These are phyloP conservation scores for Platycheirus albimanus DNA, from an alignment of 2,888 invertebrate species.

Conservation along the genomic window DNA sequence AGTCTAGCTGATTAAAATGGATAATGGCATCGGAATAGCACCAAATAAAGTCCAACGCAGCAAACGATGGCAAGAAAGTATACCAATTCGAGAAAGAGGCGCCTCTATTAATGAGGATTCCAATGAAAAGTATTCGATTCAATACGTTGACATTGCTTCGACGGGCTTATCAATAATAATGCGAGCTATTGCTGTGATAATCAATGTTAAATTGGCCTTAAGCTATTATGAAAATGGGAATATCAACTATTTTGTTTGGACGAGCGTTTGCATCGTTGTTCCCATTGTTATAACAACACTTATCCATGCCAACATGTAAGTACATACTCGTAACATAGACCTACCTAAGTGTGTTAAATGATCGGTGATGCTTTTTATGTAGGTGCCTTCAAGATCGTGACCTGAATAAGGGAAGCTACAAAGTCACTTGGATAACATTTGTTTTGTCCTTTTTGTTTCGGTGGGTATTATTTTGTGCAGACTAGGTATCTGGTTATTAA, in stretches of 20 bases:
- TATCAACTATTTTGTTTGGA: conserved; percentile 78
- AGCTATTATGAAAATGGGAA: conserved; percentile 77
- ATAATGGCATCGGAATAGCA: conserved; percentile 30
- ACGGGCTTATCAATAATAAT: conserved; percentile 77
- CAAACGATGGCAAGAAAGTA: conserved; percentile 60
- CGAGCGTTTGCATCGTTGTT: conserved; percentile 77
- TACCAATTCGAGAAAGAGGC: conserved; percentile 45
- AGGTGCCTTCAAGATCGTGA: conserved; percentile 78
- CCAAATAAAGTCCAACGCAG: conserved; percentile 27
- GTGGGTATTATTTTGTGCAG: conserved; percentile 63
- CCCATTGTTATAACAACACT: conserved; percentile 78
- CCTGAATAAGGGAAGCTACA: conserved; percentile 71
- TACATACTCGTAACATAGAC: no score
- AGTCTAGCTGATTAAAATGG: conserved; percentile 64
- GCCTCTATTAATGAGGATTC: conserved; percentile 16
- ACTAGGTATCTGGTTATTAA: neutral
- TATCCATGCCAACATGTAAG: conserved; percentile 79
- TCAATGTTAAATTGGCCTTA: conserved; percentile 77
- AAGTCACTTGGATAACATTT: conserved; percentile 76
- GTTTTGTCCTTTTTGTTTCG: conserved; percentile 78
- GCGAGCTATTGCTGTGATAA: conserved; percentile 76
- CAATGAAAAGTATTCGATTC: conserved; percentile 62
- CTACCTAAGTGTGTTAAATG: no score
- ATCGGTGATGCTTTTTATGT: no score
- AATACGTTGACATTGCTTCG: conserved; percentile 76